These are phyloP conservation scores for Zhuqinia jingwanae DNA, from an alignment of 2,888 invertebrate genomes.

Conservation along the genomic window DNA sequence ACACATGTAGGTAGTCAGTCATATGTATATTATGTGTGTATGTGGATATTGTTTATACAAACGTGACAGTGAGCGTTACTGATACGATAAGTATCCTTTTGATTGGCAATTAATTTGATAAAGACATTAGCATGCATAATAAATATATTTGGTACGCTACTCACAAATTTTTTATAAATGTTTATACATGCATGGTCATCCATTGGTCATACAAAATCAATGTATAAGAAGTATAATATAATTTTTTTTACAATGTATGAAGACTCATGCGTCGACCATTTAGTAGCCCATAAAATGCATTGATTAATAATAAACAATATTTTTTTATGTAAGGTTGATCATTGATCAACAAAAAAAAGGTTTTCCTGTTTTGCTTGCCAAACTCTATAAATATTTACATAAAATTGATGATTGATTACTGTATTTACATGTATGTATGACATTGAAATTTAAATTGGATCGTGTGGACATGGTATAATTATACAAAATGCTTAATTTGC, in stretches of 20 bases:
- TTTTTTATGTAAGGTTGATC: not conserved
- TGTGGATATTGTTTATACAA: no score
- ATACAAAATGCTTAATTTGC: conserved; percentile 17
- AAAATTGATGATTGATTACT: conserved; percentile 29
- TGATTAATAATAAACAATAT: no score
- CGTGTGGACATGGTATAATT: not conserved
- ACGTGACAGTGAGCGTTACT: conserved; percentile 58
- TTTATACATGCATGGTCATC: conserved; percentile 33
- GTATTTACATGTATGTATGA: conserved; percentile 6
- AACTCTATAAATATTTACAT: conserved; percentile 43
- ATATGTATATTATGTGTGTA: no score
- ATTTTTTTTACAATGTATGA: not conserved
- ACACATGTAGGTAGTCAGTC: not conserved
- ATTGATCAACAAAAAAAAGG: not conserved
- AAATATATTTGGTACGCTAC: conserved; percentile 29
- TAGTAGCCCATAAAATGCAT: not conserved
- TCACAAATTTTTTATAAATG: conserved; percentile 24
- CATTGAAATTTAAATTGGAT: conserved; percentile 26
- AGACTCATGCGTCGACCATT: conserved; percentile 2
- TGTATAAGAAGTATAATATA: not conserved
- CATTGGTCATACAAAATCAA: not conserved
- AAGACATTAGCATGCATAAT: conserved; percentile 64
- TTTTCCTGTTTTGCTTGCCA: not conserved
- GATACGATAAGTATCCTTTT: conserved; percentile 67
- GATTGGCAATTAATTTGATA: conserved; percentile 72